A percentile compares a stretch with the other conserved stretches of the same genome.
Conservation (phyloP, 2,797 vertebrate species). For the Atherinosoma microstoma region DNA sequence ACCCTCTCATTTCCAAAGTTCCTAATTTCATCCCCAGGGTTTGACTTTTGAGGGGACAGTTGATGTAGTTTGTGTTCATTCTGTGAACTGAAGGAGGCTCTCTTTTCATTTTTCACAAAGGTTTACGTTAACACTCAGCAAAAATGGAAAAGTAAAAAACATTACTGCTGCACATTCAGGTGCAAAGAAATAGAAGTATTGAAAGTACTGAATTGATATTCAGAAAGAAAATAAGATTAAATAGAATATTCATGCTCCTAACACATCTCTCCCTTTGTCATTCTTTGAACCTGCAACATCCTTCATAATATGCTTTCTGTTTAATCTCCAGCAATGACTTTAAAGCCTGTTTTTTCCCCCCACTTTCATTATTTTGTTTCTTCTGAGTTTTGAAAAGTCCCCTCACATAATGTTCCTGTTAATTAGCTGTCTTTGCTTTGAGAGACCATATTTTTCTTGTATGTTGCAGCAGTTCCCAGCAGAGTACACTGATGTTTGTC, state of each 20-base stretch:
- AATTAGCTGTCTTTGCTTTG: constrained; percentile 52
- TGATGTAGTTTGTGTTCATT: not conserved
- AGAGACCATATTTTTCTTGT: constrained; percentile 51
- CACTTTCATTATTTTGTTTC: constrained; percentile 13
- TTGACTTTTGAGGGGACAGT: constrained; percentile 1
- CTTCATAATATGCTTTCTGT: constrained; percentile 25
- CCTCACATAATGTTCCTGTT: constrained; percentile 17
- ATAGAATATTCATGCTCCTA: constrained; percentile 67
- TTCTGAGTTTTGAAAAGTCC: constrained; percentile 18
- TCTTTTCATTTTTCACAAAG: not conserved
- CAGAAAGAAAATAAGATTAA: constrained; percentile 34
- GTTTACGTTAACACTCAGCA: not conserved
- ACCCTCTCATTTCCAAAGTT: not conserved
- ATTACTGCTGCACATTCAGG: constrained; percentile 4
- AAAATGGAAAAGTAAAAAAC: constrained; percentile 25
- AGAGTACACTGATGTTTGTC: constrained; percentile 41
- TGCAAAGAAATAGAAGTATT: constrained; percentile 10
- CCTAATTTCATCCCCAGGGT: not conserved
- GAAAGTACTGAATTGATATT: constrained; percentile 53
- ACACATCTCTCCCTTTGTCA: constrained; percentile 16
- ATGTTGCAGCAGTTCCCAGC: constrained; percentile 54
- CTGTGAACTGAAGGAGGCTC: not conserved
- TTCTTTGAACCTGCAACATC: constrained; percentile 21
- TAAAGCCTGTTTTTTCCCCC: constrained; percentile 8
- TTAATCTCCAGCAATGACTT: constrained; percentile 25